Base-by-base conservation (phyloP, 2,888 invertebrate genomes). In the Hydriomena furcata region DNA sequence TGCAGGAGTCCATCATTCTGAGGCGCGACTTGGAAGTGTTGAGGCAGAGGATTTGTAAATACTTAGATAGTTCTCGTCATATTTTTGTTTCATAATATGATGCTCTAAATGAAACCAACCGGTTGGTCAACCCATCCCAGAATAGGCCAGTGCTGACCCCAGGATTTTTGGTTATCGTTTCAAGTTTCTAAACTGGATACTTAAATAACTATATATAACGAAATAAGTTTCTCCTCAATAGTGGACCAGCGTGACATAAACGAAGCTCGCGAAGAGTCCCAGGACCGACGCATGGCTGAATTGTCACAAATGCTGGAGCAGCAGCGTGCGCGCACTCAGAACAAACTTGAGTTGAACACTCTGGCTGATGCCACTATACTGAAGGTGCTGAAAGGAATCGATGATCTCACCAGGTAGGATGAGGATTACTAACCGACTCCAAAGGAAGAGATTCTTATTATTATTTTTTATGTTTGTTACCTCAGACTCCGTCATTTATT, bases 181-280 rank as follows among this genome's bases (percentile, higher is more conserved):
- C 17, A 17, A 17, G 17, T 17, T 17, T 4, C 17, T 17, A 17
- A 17, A 17, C 17, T 4, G 17, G 4, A 17, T 3, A 17, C n/a
- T n/a, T n/a, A 17, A 17, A 17, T 3, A 17, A 17, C 17, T 2
- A 17, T 3, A 17, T 3, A 17, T 3, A 17, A 2, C 17, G n/a
- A n/a, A 17, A 10, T 35, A 7, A 11, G 21, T 31, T 10, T 2
- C 7, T 12, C 21, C 11, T 31, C 20, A 1, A 2, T 12, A 89
- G 89, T 88, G 77, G 88, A 88, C 53, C 82, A 87, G 25, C 79
- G 82, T 1, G 88, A 90, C 34, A 67, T 76, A 0, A 88, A 88
- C 65, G 83, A 87, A 31, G 80, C 81, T 0, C 73, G 79, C 0
- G 77, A 79, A 36, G 86, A 86, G 50, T 66, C 28, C 0, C 71